Percentiles rank a stretch among this genome's conserved stretches.
These are phyloP conservation scores for Callorhinus ursinus DNA, from an alignment of 2,113 vertebrate species.

Conservation along the genomic window DNA sequence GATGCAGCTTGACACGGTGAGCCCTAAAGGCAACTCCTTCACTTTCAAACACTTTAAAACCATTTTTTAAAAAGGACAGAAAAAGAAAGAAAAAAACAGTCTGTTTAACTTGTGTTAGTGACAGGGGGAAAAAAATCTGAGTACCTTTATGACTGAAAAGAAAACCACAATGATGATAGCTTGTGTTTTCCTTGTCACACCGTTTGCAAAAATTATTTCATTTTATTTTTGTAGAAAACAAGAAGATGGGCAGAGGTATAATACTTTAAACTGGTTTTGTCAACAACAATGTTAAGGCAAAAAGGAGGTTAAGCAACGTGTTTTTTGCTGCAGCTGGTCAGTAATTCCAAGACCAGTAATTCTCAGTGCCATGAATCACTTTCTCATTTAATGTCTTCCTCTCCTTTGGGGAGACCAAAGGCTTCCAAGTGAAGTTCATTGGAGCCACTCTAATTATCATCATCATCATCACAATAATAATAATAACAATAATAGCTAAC, in stretches of 20 bases:
- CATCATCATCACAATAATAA: background rate
- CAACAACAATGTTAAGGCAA: background rate
- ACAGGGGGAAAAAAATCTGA: background rate
- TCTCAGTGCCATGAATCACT: background rate
- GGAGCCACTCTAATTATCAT: background rate
- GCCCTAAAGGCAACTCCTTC: background rate
- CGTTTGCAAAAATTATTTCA: background rate
- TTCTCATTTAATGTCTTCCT: background rate
- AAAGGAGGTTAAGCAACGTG: background rate
- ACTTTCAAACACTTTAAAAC: background rate
- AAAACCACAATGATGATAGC: background rate
- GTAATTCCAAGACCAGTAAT: background rate
- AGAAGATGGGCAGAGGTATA: background rate
- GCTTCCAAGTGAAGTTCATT: background rate
- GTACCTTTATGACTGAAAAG: background rate
- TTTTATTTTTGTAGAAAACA: constrained; percentile 6
- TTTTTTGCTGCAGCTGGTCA: background rate
- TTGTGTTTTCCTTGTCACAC: background rate
- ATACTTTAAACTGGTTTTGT: background rate
- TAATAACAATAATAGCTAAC: background rate
- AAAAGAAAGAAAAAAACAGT: background rate
- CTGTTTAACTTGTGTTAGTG: background rate
- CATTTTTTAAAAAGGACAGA: background rate
- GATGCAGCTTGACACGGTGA: background rate
- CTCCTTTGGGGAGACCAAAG: background rate